Evolutionary conservation across 2,113 vertebrate genomes (phyloP).

Genomic region (Macrotis lagotis): DNA sequence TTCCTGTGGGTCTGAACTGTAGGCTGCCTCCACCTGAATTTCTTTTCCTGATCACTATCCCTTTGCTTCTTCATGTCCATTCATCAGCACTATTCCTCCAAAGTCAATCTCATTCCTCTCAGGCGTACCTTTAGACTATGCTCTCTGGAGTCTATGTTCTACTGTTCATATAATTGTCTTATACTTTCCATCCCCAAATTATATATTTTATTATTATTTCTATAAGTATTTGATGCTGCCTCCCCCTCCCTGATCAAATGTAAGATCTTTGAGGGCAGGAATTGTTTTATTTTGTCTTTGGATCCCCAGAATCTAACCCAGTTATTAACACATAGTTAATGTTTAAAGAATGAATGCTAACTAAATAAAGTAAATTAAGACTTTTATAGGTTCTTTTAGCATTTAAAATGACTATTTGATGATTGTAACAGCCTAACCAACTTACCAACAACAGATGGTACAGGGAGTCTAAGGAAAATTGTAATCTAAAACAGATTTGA

Average conservation of each 20-base stretch:
- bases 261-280: neutral
- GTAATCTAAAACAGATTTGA: constrained; percentile 11
- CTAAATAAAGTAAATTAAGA: neutral
- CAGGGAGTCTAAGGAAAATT: constrained; percentile 9
- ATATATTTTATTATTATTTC: neutral
- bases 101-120: neutral
- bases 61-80: neutral
- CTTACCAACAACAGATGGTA: neutral
- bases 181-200: neutral
- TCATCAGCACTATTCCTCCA: neutral
- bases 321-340: neutral
- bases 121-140: neutral
- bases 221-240: neutral
- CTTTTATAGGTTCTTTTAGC: neutral
- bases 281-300: neutral
- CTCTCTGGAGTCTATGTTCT: neutral
- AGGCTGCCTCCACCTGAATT: neutral
- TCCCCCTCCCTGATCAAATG: neutral
- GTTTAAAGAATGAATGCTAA: neutral
- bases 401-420: neutral
- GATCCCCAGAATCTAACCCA: neutral
- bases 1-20: neutral
- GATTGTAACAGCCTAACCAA: neutral
- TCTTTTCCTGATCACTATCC: neutral
- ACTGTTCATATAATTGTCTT: neutral